Evolutionary conservation across 2,113 vertebrate genomes (phyloP).

Genomic region (Elachura formosa): DNA sequence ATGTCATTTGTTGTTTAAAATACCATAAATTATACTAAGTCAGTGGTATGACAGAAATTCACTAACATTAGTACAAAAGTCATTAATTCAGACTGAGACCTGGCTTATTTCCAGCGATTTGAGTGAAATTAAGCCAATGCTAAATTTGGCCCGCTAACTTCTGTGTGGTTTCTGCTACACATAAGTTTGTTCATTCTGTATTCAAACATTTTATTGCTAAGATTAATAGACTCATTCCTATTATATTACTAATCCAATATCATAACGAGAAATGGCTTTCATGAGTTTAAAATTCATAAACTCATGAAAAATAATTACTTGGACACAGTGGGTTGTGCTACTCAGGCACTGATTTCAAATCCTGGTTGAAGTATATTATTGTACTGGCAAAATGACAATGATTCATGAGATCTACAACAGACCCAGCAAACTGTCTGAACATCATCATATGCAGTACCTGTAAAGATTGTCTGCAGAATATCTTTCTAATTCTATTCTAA

Average conservation of each 20-base stretch:
- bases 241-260: constrained; percentile 12
- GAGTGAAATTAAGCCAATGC: not conserved
- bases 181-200: not conserved
- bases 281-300: not conserved
- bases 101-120: not conserved
- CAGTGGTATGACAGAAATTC: not conserved
- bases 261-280: not conserved
- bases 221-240: constrained; percentile 15
- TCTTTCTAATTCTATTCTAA: not conserved
- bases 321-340: not conserved
- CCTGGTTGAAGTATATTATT: not conserved
- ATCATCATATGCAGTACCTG: not conserved
- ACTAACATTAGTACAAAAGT: not conserved
- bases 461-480: not conserved
- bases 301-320: not conserved
- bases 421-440: not conserved
- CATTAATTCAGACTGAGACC: not conserved
- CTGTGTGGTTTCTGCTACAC: not conserved
- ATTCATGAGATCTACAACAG: not conserved
- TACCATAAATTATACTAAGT: not conserved
- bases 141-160: constrained; percentile 28
- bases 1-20: not conserved
- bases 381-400: not conserved
- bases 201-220: constrained; percentile 20
- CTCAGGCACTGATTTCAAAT: not conserved